Base-by-base conservation (phyloP, 2,888 invertebrate species). In the Apodemia zela region DNA sequence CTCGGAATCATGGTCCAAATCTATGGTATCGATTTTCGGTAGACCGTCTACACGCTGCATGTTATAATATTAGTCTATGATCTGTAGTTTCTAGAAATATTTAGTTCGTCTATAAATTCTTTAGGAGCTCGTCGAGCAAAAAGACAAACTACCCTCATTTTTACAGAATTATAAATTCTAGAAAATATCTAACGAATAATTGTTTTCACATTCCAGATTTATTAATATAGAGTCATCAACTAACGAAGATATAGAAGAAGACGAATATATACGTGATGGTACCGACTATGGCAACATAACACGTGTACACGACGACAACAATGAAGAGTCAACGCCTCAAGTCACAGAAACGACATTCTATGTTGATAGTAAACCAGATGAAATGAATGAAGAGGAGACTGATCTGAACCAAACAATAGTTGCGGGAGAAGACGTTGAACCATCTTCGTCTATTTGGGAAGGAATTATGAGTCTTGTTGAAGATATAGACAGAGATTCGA, bases 161-260 rank as follows among this genome's bases (percentile, higher is more conserved):
- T n/a, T n/a, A n/a, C n/a, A n/a, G n/a, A n/a, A n/a, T n/a, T n/a
- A n/a, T n/a, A n/a, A n/a, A n/a, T n/a, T 25, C 25, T 25, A 25
- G 3, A 25, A 25, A 25, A 25, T 33, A 33, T 33, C 0, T 33
- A 33, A 33, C 33, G 8, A 1, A 33, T 33, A 33, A 8, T 33
- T 33, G 51, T 51, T 51, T 51, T 21, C 11, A 13, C 15, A 69
- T 78, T 87, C 62, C 79, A 93, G 94, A 49, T 94, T 94, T 75
- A 89, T 94, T 60, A 94, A 94, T 75, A 95, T 95, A 73, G 95
- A 95, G 80, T 94, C 95, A 42, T 95, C 95, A 75, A 93, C 95
- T 18, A 93, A 93, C 45, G 92, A 94, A 57, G 93, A 94, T 38
- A 92, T 93, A 58, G 94, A 94, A 68, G 90, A 91, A 38, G 88